Percentiles rank a stretch among this genome's conserved stretches.
Evolutionary conservation across 2,888 invertebrate species (phyloP).

Genomic region (Cinara cedri): DNA sequence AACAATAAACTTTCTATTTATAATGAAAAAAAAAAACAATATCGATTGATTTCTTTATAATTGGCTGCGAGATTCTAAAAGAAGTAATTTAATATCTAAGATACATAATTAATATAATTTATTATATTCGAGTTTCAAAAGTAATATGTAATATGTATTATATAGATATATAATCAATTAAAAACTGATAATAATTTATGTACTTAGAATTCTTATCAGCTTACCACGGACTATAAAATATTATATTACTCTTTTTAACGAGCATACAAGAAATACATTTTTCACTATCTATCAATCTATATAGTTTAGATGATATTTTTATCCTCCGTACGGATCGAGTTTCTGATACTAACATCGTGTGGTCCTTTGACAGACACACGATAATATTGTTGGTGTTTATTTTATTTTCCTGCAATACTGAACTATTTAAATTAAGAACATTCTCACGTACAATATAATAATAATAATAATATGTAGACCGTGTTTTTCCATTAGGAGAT

Average conservation of each 20-base stretch:
- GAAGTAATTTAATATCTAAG: too few species aligned
- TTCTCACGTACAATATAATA: not conserved
- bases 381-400: conserved; percentile 9
- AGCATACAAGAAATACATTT: not conserved
- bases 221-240: not conserved
- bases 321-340: not conserved
- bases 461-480: not conserved
- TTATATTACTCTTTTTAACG: not conserved
- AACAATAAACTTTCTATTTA: too few species aligned
- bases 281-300: not conserved
- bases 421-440: conserved; percentile 7
- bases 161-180: too few species aligned
- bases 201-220: not conserved
- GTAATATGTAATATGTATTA: too few species aligned
- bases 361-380: not conserved
- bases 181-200: too few species aligned
- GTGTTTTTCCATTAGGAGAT: not conserved
- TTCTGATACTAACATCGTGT: not conserved
- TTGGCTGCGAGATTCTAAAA: too few species aligned
- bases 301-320: not conserved
- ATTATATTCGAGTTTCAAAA: too few species aligned
- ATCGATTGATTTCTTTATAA: too few species aligned
- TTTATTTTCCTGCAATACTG: not conserved
- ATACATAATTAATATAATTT: too few species aligned
- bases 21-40: too few species aligned